phyloP scores from a whole-genome alignment of 2,888 invertebrate genomes.

The Acleris holmiana region DNA sequence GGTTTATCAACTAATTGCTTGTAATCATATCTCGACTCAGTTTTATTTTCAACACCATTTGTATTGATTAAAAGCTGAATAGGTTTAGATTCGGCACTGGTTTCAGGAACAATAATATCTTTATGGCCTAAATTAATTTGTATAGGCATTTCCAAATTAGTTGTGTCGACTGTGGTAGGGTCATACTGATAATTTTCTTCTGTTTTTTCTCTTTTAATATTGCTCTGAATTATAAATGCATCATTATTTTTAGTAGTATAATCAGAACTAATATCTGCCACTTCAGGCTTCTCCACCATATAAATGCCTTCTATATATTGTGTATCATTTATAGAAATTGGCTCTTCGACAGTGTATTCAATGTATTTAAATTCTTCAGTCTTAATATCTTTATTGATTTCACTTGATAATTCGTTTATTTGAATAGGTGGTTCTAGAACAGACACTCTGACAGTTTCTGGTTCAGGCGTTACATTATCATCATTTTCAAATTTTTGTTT shows the following conservation, averaged over 20 bases:
- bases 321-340: neutral
- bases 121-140: constrained; percentile 1
- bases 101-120: constrained; percentile 1
- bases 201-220: constrained; percentile 13
- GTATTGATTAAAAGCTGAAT: constrained; percentile 11
- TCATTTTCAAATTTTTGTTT: constrained; percentile 1
- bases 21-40: constrained; percentile 35
- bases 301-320: neutral
- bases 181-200: neutral
- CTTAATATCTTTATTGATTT: neutral
- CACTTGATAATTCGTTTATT: neutral
- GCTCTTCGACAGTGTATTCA: constrained; percentile 1
- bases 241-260: constrained; percentile 10
- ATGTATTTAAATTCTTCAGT: neutral
- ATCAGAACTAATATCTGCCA: constrained; percentile 33
- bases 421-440: constrained; percentile 11
- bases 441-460: constrained; percentile 23
- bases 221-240: constrained; percentile 26
- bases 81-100: constrained; percentile 18
- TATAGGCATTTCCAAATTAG: neutral
- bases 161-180: neutral
- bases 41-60: constrained; percentile 29
- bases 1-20: constrained; percentile 32
- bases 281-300: constrained; percentile 9
- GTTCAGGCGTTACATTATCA: constrained; percentile 14